Percentiles rank a stretch among this genome's conserved stretches.
Conservation (phyloP, 2,113 vertebrate genomes). For the Tinamus guttatus region DNA sequence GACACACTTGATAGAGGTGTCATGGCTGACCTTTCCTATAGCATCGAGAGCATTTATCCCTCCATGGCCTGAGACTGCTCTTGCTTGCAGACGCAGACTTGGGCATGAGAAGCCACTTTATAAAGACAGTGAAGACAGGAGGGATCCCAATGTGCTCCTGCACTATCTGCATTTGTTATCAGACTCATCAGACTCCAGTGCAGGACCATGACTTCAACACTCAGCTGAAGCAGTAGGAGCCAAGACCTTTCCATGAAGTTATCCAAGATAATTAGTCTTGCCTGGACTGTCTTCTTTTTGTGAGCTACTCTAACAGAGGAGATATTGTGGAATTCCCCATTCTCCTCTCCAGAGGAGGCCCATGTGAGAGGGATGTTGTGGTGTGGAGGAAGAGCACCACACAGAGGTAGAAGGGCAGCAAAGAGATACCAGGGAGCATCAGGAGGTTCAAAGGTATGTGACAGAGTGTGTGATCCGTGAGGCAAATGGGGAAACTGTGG, state of each 20-base stretch:
- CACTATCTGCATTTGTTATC: background rate
- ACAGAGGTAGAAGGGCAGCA: background rate
- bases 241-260: background rate
- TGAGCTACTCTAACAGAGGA: background rate
- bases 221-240: background rate
- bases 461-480: background rate
- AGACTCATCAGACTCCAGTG: background rate
- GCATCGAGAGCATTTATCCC: background rate
- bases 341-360: background rate
- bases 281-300: background rate
- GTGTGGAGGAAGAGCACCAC: fast-evolving
- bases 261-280: background rate
- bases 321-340: background rate
- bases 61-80: background rate
- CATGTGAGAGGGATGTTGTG: background rate
- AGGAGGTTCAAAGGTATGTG: background rate
- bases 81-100: background rate
- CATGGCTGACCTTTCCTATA: fast-evolving
- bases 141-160: background rate
- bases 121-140: background rate
- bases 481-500: background rate
- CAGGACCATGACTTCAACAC: background rate
- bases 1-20: fast-evolving
- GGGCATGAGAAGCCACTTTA: background rate
- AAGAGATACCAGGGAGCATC: background rate